These are phyloP conservation scores for Chlorodrepanis virens DNA, from an alignment of 2,113 vertebrate genomes.

Conservation along the genomic window DNA sequence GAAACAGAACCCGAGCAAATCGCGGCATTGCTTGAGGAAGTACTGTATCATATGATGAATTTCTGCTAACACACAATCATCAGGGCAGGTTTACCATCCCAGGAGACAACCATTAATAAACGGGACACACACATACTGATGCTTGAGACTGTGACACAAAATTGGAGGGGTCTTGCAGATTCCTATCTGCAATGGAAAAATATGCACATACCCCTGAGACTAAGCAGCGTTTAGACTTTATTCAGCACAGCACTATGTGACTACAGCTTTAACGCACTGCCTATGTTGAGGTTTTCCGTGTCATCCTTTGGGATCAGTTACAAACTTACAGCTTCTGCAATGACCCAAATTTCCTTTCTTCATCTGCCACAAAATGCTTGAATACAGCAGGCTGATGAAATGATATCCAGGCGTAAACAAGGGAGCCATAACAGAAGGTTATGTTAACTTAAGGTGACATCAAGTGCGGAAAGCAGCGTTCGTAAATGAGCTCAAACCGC, in stretches of 20 bases:
- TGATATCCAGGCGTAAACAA: background rate
- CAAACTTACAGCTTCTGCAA: background rate
- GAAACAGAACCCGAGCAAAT: background rate
- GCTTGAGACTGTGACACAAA: background rate
- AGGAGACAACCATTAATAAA: background rate
- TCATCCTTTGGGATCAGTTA: background rate
- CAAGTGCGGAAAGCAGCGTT: accelerated
- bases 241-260: accelerated
- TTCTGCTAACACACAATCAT: background rate
- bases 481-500: background rate
- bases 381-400: background rate
- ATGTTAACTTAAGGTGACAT: background rate
- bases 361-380: background rate
- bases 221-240: background rate
- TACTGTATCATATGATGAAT: accelerated
- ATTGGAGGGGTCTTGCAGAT: background rate
- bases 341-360: background rate
- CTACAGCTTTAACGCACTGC: background rate
- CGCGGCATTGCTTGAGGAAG: background rate
- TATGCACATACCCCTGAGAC: background rate
- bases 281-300: background rate
- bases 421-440: background rate
- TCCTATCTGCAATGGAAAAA: background rate
- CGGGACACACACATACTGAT: background rate
- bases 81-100: background rate